Percentiles rank a stretch among this genome's conserved stretches.
phyloP scores from a whole-genome alignment of 2,888 invertebrate species.

The Latrodectus elegans region DNA sequence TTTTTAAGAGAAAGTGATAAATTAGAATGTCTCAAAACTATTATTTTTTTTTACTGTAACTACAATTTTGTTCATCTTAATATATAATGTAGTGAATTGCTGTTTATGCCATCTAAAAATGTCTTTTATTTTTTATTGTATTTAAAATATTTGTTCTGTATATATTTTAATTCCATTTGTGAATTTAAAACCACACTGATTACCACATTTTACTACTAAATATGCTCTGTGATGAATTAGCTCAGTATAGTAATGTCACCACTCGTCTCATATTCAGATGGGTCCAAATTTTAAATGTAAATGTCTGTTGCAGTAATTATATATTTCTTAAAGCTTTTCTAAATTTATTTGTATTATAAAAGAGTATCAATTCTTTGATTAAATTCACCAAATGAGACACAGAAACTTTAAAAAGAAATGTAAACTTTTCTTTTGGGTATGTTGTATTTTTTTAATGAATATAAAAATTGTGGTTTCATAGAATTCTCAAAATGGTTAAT shows the following conservation, averaged over 20 bases:
- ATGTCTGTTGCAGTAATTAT: conserved; percentile 40
- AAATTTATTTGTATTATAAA: too few species aligned
- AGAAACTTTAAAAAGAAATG: too few species aligned
- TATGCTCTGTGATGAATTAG: conserved; percentile 49
- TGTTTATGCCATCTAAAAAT: background rate
- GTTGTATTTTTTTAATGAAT: too few species aligned
- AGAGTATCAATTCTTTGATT: too few species aligned
- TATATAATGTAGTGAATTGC: background rate
- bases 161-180: background rate
- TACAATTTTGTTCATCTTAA: background rate
- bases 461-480: too few species aligned
- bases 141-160: background rate
- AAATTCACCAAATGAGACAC: too few species aligned
- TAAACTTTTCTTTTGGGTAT: too few species aligned
- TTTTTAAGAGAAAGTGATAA: conserved; percentile 29
- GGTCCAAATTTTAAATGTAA: conserved; percentile 65
- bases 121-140: background rate
- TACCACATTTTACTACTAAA: background rate
- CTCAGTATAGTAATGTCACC: conserved; percentile 43
- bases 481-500: too few species aligned
- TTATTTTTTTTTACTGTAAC: background rate
- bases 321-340: background rate
- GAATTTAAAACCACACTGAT: background rate
- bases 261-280: conserved; percentile 47
- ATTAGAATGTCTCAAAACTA: background rate